phyloP scores from a whole-genome alignment of 1,140 invertebrate species.

The Drosophila pruinosa region DNA sequence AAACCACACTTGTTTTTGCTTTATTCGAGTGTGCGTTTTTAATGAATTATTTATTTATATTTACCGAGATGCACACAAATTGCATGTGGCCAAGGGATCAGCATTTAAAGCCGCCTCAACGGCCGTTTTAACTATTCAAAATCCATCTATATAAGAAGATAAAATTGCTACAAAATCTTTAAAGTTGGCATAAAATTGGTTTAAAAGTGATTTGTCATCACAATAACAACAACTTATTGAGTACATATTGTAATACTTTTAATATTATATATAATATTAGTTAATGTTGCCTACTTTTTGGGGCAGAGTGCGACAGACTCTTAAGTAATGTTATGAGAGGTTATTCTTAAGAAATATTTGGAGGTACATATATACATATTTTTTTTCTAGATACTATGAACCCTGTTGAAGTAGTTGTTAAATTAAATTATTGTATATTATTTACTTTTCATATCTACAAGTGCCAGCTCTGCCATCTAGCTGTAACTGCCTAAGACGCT shows the following conservation, averaged over 20 bases:
- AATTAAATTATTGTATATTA: background rate
- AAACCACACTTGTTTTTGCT: constrained; percentile 53
- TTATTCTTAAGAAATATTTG: too few species aligned
- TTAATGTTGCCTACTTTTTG: background rate
- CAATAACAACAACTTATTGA: background rate
- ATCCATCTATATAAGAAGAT: background rate
- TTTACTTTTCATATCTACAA: background rate
- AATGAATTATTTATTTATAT: constrained; percentile 67
- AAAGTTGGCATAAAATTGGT: background rate
- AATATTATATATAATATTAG: too few species aligned
- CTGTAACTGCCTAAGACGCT: too few species aligned
- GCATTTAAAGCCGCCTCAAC: constrained; percentile 27
- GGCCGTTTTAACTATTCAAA: background rate
- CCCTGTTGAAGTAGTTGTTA: too few species aligned
- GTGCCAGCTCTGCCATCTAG: background rate
- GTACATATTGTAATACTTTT: too few species aligned
- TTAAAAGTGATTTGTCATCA: background rate
- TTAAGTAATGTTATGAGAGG: too few species aligned
- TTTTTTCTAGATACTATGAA: too few species aligned
- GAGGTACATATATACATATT: too few species aligned
- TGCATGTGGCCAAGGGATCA: constrained; percentile 35
- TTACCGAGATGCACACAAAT: constrained; percentile 46
- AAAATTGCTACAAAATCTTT: background rate
- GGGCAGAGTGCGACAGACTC: background rate
- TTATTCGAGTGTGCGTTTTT: constrained; percentile 42